These are phyloP conservation scores for Lophius piscatorius DNA, from an alignment of 2,113 vertebrate species.

Conservation along the genomic window DNA sequence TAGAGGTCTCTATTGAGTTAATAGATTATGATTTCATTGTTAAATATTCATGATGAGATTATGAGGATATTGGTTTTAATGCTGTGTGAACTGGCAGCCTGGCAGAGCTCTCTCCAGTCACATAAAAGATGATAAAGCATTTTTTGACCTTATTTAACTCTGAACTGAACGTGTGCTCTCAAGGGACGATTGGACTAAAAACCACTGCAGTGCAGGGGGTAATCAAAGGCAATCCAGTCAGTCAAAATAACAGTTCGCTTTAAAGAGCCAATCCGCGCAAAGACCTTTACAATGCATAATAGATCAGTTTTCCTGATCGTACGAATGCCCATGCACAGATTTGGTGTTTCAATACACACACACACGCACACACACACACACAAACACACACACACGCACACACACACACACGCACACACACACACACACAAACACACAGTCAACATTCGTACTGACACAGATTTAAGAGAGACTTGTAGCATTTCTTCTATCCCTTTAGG, in stretches of 20 bases:
- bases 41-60: slow-evolving; percentile 75
- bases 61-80: slow-evolving; percentile 69
- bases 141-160: slow-evolving; percentile 57
- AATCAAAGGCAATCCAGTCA: slow-evolving; percentile 48
- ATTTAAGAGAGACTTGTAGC: slow-evolving; percentile 59
- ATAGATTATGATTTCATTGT: slow-evolving; percentile 67
- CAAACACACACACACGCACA: slow-evolving; percentile 6
- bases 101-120: not conserved
- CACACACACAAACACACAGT: slow-evolving; percentile 5
- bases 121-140: slow-evolving; percentile 23
- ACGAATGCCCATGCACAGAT: slow-evolving; percentile 3
- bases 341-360: slow-evolving; percentile 19
- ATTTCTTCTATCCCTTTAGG: slow-evolving; percentile 73
- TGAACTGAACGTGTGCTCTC: slow-evolving; percentile 48
- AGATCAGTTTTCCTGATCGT: slow-evolving; percentile 9
- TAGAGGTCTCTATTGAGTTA: slow-evolving; percentile 74
- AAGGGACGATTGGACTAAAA: slow-evolving; percentile 34
- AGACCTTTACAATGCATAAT: slow-evolving; percentile 34
- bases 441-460: slow-evolving; percentile 31
- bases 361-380: slow-evolving; percentile 11
- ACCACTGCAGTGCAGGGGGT: slow-evolving; percentile 15
- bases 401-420: slow-evolving; percentile 14
- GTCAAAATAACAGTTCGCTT: slow-evolving; percentile 29
- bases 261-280: slow-evolving; percentile 9
- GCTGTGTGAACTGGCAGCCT: slow-evolving; percentile 23